Evolutionary conservation across 2,797 vertebrate species (phyloP).

Genomic region (Gymnothorax javanicus): DNA sequence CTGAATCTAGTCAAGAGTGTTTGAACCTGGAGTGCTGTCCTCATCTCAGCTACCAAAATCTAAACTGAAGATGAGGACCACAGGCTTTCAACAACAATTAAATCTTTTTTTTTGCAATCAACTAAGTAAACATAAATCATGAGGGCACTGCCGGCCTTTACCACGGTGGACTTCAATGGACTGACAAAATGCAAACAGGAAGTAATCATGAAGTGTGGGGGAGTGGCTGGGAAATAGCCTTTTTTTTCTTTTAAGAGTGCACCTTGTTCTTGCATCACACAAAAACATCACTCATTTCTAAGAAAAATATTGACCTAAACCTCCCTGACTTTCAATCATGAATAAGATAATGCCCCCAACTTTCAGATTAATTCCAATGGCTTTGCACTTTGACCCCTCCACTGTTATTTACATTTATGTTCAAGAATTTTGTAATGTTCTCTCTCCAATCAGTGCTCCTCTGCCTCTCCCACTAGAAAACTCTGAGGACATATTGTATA

Average conservation of each 20-base stretch:
- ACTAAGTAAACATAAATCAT: slow-evolving; percentile 28
- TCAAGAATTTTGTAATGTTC: slow-evolving; percentile 11
- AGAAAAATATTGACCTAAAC: slow-evolving; percentile 9
- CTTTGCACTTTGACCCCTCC: slow-evolving; percentile 20
- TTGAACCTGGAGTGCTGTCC: neutral
- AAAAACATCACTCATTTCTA: slow-evolving; percentile 12
- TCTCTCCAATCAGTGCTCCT: neutral
- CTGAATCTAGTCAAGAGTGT: neutral
- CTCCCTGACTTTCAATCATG: neutral
- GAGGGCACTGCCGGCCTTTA: neutral
- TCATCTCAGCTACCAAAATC: neutral
- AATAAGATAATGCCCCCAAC: neutral
- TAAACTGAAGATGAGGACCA: neutral
- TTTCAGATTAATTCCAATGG: slow-evolving; percentile 12
- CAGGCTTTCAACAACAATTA: slow-evolving; percentile 11
- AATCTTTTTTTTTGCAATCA: slow-evolving; percentile 4
- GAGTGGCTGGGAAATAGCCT: neutral
- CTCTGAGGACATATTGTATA: slow-evolving; percentile 13
- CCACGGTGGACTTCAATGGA: slow-evolving; percentile 16
- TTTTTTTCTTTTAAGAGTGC: slow-evolving; percentile 6
- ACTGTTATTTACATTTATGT: slow-evolving; percentile 10
- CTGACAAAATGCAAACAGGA: slow-evolving; percentile 27
- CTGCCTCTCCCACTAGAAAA: slow-evolving; percentile 18
- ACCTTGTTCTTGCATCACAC: slow-evolving; percentile 5
- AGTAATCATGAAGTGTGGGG: slow-evolving; percentile 20